These are phyloP conservation scores for Lasioglossum vierecki DNA, from an alignment of 2,888 invertebrate genomes.

Conservation along the genomic window DNA sequence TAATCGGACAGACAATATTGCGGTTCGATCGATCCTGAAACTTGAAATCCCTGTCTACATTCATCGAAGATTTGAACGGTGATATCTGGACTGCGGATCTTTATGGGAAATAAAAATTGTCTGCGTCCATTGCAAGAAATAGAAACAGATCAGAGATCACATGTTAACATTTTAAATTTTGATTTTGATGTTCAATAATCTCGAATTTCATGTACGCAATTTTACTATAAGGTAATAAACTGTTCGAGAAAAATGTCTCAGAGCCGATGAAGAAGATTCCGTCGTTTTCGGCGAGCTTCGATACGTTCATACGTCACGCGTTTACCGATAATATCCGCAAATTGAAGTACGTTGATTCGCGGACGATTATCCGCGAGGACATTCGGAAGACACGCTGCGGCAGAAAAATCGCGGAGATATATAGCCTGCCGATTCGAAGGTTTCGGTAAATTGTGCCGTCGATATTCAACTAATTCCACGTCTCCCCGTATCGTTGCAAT, in stretches of 20 bases:
- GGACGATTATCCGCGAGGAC: neutral
- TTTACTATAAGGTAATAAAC: too few species aligned
- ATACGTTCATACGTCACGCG: neutral
- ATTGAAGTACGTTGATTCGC: neutral
- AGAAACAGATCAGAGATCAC: too few species aligned
- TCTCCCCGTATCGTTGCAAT: slow-evolving; percentile 46
- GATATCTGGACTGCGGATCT: too few species aligned
- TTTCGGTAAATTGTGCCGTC: slow-evolving; percentile 34
- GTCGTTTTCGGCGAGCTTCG: neutral
- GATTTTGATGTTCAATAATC: too few species aligned
- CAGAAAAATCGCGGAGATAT: neutral
- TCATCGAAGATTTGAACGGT: neutral
- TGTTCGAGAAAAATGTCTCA: too few species aligned
- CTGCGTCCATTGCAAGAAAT: too few species aligned
- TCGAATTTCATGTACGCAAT: too few species aligned
- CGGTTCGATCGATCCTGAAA: neutral
- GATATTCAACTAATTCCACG: slow-evolving; percentile 52
- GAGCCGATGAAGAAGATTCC: neutral
- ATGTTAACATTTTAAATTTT: too few species aligned
- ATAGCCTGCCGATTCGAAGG: neutral
- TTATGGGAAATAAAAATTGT: too few species aligned
- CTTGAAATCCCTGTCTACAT: neutral
- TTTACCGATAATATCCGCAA: neutral
- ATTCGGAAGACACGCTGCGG: neutral
- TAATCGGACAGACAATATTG: neutral